phyloP scores from a whole-genome alignment of 2,888 invertebrate species.

The Cataglyphis rosenhaueri region DNA sequence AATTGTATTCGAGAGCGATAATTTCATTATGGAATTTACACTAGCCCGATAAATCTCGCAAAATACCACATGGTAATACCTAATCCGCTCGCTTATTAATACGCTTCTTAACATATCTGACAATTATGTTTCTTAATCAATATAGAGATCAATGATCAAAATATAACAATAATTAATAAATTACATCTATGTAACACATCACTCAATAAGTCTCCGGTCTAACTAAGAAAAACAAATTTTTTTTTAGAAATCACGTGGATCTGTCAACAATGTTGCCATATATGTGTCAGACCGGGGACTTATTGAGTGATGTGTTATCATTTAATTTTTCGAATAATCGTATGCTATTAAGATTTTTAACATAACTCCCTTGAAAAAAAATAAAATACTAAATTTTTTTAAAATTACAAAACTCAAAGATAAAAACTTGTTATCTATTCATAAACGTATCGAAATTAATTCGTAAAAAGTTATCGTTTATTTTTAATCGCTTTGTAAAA shows the following conservation, averaged over 20 bases:
- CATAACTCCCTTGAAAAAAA: background rate
- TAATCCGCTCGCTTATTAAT: conserved; percentile 14
- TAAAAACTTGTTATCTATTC: background rate
- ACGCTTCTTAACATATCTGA: background rate
- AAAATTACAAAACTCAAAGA: background rate
- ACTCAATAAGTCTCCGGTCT: too few species aligned
- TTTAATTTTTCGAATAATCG: background rate
- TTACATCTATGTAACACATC: background rate
- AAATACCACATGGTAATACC: conserved; percentile 17
- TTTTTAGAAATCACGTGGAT: too few species aligned
- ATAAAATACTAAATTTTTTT: background rate
- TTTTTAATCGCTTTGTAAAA: background rate
- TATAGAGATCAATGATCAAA: background rate
- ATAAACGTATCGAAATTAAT: background rate
- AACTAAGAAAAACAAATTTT: too few species aligned
- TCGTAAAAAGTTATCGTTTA: background rate
- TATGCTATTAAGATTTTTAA: background rate
- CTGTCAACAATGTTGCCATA: too few species aligned
- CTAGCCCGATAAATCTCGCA: conserved; percentile 35
- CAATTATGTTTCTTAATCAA: background rate
- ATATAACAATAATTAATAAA: background rate
- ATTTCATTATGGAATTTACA: conserved; percentile 50
- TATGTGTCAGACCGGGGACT: too few species aligned
- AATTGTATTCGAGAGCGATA: conserved; percentile 48
- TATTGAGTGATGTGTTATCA: too few species aligned